A percentile compares a stretch with the other conserved stretches of the same genome.
Conservation (phyloP, 1,140 invertebrate genomes). For the Bombus vancouverensis region DNA sequence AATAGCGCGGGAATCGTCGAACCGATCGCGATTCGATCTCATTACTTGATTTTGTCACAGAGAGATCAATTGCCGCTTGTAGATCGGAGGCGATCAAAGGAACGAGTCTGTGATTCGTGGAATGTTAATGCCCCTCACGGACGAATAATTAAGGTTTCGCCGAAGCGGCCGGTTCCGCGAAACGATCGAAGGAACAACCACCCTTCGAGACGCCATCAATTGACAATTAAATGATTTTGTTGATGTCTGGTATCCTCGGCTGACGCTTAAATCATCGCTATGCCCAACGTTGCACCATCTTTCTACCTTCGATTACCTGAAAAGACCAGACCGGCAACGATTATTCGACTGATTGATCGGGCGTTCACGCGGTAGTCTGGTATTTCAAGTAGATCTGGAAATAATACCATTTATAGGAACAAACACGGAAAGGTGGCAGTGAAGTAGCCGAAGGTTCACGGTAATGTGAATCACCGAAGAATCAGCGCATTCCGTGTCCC, state of each 20-base stretch:
- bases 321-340: background rate
- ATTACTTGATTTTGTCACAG: background rate
- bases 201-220: conserved; percentile 30
- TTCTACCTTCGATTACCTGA: background rate
- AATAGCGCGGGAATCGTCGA: background rate
- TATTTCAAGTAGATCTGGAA: background rate
- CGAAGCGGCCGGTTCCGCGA: conserved; percentile 30
- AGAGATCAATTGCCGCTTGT: conserved; percentile 24
- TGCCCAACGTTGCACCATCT: background rate
- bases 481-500: conserved; percentile 49
- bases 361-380: background rate
- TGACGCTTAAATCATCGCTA: background rate
- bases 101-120: background rate
- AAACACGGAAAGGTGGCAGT: conserved; percentile 30
- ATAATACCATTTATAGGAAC: background rate
- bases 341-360: background rate
- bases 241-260: background rate
- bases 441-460: conserved; percentile 7
- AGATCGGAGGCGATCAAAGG: background rate
- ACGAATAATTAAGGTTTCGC: conserved; percentile 34
- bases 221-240: conserved; percentile 30
- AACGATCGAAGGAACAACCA: background rate
- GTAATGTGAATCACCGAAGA: conserved; percentile 47
- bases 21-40: background rate
- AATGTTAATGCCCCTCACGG: background rate